Evolutionary conservation across 2,113 vertebrate species (phyloP), one percentile per base, ranked within the genome.

Genomic region (Aix galericulata): DNA sequence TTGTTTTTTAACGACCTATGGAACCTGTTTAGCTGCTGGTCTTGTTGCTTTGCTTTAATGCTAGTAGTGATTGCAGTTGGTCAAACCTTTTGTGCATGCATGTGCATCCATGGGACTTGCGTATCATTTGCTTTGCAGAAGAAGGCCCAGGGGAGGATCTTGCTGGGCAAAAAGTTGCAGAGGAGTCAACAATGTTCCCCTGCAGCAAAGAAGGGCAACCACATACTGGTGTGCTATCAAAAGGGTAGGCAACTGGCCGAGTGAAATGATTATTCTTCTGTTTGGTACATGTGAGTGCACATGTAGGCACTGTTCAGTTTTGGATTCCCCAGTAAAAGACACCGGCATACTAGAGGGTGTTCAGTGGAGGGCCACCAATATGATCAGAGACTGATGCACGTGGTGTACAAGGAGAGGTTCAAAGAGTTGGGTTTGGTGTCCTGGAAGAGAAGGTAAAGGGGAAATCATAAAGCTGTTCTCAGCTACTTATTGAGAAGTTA

Each of bases 51-150:
- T 76, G 5, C 50, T 64, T 75, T 60, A 18, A 31, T 55, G 73
- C 40, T 29, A 80, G 11, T 23, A 32, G 21, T 46, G 22, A 31
- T 25, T 59, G 56, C 31, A 76, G 56, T 31, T n/a, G 25, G 11
- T 64, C n/a, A 40, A 16, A 48, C 10, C 5, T 22, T 46, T 40
- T 32, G 34, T 42, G 48, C 17, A 5, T 1, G 0, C 14, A 0
- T 31, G 9, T 46, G 62, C 82, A 86, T 86, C 44, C 3, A 2
- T 5, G 4, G 31, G 46, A 69, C 36, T 53, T 74, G 25, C 20
- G 11, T 55, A 63, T 59, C 6, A 6, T 68, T n/a, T 75, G n/a
- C 44, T 77, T 69, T 82, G 38, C 34, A 71, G 72, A 21, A 56
- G 44, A 58, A 27, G 16, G 23, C 13, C 27, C 29, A 13, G 16